Evolutionary conservation across 1,140 invertebrate species (phyloP), one percentile per base, ranked within the genome.

Genomic region (Pectinophora gossypiella): DNA sequence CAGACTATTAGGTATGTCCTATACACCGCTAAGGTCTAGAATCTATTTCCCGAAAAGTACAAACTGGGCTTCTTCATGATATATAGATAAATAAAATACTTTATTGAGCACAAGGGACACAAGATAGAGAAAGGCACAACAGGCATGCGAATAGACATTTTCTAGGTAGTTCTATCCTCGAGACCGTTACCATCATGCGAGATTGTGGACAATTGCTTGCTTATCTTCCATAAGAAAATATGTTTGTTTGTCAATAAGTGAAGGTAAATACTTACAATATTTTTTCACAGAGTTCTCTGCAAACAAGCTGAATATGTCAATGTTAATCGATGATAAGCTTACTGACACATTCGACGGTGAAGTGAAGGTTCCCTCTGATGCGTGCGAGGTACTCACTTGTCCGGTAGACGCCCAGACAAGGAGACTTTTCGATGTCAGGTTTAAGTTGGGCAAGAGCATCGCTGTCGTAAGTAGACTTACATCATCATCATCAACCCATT

Each of bases 241-340:
- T 7, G 9, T 32, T n/a, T 32, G 2, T 10, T 23, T 10, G 10
- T 23, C 10, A 10, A 23, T 23, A 9, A 9, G 9, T 32, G 1
- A 32, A 12, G 9, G 4, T 23, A 10, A 32, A 12, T 32, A 1
- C 1, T 32, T 32, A 9, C n/a, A 2, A 12, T 3, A 32, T 32
- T 3, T 12, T 15, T 48, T 63, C 59, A 2, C 51, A 70, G 68
- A 55, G 19, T 70, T 70, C 43, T 48, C 68, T 1, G 56, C 68
- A 4, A 22, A 57, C 1, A 50, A 48, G 0, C 22, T 70, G 7
- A 57, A 61, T 7, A 18, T 67, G 5, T 50, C 59, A 0, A 43
- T 70, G 15, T 51, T 55, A n/a, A 58, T 48, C 2, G 68, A 70
- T 18, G 61, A 64, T 3, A 23, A 50, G 10, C 60, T 64, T 45